A percentile compares a stretch with the other conserved stretches of the same genome.
Evolutionary conservation across 2,797 vertebrate genomes (phyloP).

Genomic region (Darevskia mixta): DNA sequence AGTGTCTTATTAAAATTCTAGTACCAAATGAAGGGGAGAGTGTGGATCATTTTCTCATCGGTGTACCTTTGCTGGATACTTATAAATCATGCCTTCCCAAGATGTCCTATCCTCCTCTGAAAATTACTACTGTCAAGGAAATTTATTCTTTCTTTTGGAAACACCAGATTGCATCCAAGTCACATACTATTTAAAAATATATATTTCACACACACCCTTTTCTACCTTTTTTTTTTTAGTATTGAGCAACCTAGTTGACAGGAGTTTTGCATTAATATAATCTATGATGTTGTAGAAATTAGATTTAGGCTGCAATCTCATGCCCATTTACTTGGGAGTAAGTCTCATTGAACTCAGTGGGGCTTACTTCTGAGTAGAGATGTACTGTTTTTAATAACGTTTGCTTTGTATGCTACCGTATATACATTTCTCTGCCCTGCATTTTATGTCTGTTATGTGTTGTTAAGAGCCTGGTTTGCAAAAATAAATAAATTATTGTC

Average conservation of each 20-base stretch:
- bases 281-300: background rate
- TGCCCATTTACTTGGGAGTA: background rate
- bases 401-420: fast-evolving
- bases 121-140: background rate
- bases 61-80: background rate
- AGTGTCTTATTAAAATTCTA: background rate
- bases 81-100: background rate
- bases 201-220: background rate
- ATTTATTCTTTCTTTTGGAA: background rate
- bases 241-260: background rate
- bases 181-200: background rate
- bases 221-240: constrained; percentile 3
- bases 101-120: background rate
- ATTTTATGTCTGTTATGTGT: background rate
- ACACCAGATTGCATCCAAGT: background rate
- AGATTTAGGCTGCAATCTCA: background rate
- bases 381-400: background rate
- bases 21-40: background rate
- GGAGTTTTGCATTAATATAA: background rate
- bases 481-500: background rate
- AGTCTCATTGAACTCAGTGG: background rate
- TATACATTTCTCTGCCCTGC: background rate
- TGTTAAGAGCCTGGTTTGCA: background rate
- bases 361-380: background rate
- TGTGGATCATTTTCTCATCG: background rate